Base-by-base conservation (phyloP, 2,888 invertebrate species). In the Corbicula japonica region DNA sequence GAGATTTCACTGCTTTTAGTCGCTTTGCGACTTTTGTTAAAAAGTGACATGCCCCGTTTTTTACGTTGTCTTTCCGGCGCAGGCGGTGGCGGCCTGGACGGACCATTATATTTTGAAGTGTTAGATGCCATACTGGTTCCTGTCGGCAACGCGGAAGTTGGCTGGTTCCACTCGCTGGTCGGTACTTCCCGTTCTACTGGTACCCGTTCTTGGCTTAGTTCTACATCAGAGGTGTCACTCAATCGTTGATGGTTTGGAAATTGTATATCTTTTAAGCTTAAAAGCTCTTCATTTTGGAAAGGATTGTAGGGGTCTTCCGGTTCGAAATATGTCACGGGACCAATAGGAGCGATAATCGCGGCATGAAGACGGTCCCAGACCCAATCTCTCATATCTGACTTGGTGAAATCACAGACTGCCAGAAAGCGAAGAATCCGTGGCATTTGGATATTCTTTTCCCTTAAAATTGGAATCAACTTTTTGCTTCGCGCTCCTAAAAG, bases 291-390 rank as follows among this genome's bases (percentile, higher is more conserved):
- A 28, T n/a, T 26, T 18, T 30, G 44, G 12, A 58, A 63, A 12
- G 56, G 65, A 56, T 48, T 48, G 0, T 26, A 34, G 0, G 32
- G 12, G 26, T 68, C 58, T 15, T 60, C 62, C 4, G 41, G 54
- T 18, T 28, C 48, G 28, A 62, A 70, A 26, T 58, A 65, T 18
- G 66, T 66, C 32, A 18, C n/a, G 23, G 38, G 52, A 1, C 63
- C 72, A 26, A 75, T 60, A 0, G 95, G 95, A 44, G 98, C 97
- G 0, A 97, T 97, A 77, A 98, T 93, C 26, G 97, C 95, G 81
- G 97, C 97, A 30, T 97, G 97, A 81, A 98, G 97, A 96, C 65
- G 97, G 94, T 73, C 96, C 97, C 88, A 97, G 94, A n/a, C 97
- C 95, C 54, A 91, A 58, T 89, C 89, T 26, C 74, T 54, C 56